phyloP scores from a whole-genome alignment of 2,113 vertebrate species.

The Gallinago media region DNA sequence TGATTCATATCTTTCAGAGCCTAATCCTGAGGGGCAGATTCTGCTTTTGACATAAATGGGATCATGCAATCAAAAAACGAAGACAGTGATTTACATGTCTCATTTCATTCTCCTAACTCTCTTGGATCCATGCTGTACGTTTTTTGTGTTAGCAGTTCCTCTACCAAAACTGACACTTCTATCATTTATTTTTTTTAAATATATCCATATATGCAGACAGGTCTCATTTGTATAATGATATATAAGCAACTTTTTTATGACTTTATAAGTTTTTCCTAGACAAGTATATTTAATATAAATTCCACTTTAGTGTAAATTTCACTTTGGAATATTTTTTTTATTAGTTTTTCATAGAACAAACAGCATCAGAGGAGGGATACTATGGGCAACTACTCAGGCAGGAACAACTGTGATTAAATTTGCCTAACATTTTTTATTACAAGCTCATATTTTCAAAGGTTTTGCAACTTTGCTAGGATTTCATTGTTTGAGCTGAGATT shows the following conservation, averaged over 20 bases:
- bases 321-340: neutral
- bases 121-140: neutral
- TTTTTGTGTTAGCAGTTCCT: neutral
- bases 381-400: neutral
- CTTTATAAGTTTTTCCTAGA: neutral
- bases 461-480: conserved; percentile 22
- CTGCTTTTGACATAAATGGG: neutral
- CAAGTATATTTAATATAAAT: neutral
- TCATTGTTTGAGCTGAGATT: conserved; percentile 4
- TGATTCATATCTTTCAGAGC: neutral
- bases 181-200: neutral
- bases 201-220: neutral
- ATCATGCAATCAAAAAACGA: neutral
- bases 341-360: neutral
- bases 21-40: neutral
- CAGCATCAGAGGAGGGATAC: neutral
- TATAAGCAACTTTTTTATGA: neutral
- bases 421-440: neutral
- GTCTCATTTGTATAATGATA: neutral
- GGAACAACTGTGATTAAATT: conserved; percentile 7
- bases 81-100: neutral
- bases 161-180: neutral
- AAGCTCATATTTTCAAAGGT: neutral
- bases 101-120: neutral
- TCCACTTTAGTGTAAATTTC: neutral